phyloP scores from a whole-genome alignment of 2,888 invertebrate species.

The Tachystola acroxantha region DNA sequence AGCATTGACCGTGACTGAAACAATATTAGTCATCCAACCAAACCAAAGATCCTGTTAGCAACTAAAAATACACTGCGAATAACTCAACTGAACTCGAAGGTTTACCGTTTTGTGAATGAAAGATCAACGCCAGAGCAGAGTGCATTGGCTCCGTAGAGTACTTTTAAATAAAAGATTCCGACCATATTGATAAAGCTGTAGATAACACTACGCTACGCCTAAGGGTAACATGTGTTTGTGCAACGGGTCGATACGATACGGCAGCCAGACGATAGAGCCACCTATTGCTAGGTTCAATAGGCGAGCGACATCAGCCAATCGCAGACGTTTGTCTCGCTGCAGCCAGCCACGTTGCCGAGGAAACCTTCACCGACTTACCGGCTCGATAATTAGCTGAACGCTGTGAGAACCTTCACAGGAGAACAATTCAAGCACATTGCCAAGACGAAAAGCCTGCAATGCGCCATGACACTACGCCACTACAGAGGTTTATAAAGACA shows the following conservation, averaged over 20 bases:
- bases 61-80: slow-evolving; percentile 10
- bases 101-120: slow-evolving; percentile 13
- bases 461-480: slow-evolving; percentile 35
- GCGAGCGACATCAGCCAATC: slow-evolving; percentile 59
- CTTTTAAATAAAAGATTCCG: too few species aligned
- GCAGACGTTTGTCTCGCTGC: slow-evolving; percentile 55
- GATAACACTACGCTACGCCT: background rate
- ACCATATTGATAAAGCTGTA: too few species aligned
- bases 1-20: slow-evolving; percentile 10
- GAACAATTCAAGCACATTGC: slow-evolving; percentile 4
- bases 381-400: slow-evolving; percentile 53
- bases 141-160: background rate
- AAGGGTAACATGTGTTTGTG: slow-evolving; percentile 40
- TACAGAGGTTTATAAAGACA: slow-evolving; percentile 22
- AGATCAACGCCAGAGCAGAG: slow-evolving; percentile 11
- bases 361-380: slow-evolving; percentile 75
- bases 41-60: slow-evolving; percentile 16
- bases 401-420: slow-evolving; percentile 53
- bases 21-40: slow-evolving; percentile 16
- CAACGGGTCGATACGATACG: slow-evolving; percentile 62
- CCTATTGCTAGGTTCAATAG: slow-evolving; percentile 44
- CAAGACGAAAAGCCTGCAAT: slow-evolving; percentile 39
- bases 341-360: slow-evolving; percentile 54
- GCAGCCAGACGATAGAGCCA: slow-evolving; percentile 51
- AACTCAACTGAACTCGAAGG: slow-evolving; percentile 13